These are phyloP conservation scores for Rattus rattus DNA, from an alignment of 2,113 vertebrate genomes.

Conservation along the genomic window DNA sequence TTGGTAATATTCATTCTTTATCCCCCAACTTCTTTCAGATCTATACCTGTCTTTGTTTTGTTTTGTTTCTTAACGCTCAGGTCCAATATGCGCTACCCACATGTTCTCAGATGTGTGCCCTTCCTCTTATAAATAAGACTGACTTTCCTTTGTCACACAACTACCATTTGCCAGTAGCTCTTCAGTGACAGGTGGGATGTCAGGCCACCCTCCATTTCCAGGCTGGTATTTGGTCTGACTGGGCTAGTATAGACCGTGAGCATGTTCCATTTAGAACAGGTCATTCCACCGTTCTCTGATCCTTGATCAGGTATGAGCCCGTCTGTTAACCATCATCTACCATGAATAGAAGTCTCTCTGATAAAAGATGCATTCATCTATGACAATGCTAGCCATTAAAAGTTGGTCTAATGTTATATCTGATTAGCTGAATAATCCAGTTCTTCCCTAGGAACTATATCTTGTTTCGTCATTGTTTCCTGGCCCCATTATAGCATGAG, in stretches of 20 bases:
- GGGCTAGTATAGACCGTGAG: neutral
- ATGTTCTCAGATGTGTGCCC: neutral
- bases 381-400: neutral
- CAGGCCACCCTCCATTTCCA: neutral
- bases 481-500: neutral
- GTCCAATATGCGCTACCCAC: neutral
- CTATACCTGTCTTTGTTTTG: neutral
- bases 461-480: neutral
- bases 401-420: neutral
- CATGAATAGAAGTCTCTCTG: neutral
- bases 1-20: neutral
- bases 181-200: neutral
- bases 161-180: neutral
- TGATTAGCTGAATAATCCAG: neutral
- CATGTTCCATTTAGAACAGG: neutral
- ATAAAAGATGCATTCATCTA: neutral
- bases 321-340: neutral
- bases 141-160: neutral
- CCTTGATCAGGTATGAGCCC: neutral
- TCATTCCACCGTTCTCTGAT: neutral
- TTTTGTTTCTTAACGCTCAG: neutral
- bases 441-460: neutral
- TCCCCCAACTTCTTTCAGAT: neutral
- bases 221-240: neutral
- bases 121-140: neutral